Percentiles rank a stretch among this genome's conserved stretches.
Evolutionary conservation across 2,888 invertebrate genomes (phyloP).

Genomic region (Torymus aiolomorphi): DNA sequence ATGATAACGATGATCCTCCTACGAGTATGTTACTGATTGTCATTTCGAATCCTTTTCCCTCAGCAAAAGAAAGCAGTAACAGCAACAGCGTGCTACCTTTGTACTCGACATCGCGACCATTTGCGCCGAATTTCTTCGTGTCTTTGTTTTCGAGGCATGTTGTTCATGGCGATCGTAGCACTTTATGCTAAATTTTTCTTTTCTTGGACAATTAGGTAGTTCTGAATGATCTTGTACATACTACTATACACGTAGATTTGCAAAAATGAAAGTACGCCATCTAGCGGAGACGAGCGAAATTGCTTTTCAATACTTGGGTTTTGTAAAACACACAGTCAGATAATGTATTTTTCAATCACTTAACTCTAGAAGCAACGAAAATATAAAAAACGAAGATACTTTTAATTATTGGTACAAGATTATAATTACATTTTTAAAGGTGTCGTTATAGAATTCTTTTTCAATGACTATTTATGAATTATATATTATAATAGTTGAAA

Average conservation of each 20-base stretch:
- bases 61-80: conserved; percentile 1
- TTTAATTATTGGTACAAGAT: background rate
- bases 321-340: no score
- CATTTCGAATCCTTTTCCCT: background rate
- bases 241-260: background rate
- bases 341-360: no score
- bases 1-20: background rate
- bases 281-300: no score
- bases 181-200: conserved; percentile 4
- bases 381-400: no score
- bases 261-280: background rate
- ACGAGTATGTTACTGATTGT: background rate
- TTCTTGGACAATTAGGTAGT: background rate
- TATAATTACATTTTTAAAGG: background rate
- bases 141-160: background rate
- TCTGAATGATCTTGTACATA: conserved; percentile 19
- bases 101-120: background rate
- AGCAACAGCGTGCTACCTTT: background rate
- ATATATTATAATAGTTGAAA: no score
- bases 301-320: no score
- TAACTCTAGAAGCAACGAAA: no score
- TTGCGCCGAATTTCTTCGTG: conserved; percentile 9
- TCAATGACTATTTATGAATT: no score
- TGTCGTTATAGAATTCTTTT: no score
- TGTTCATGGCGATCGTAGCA: background rate